These are phyloP conservation scores for Scelioninae gen. 1 DNA, from an alignment of 2,888 invertebrate species.

Conservation along the genomic window DNA sequence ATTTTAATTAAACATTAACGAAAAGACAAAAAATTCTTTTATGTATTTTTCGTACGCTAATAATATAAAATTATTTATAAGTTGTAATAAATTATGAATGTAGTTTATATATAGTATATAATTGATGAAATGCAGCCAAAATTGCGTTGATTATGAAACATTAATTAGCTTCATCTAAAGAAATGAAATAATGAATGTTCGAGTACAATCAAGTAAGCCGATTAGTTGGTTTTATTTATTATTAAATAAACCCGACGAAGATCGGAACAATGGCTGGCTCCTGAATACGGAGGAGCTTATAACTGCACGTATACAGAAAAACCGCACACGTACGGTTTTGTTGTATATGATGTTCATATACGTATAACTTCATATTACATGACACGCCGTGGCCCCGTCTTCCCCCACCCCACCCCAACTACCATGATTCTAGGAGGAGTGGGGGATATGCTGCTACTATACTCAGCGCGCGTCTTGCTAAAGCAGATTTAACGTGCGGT, in stretches of 20 bases:
- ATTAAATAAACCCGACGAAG: conserved; percentile 58
- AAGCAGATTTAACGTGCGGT: conserved; percentile 78
- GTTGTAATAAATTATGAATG: too few species aligned
- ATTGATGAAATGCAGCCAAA: conserved; percentile 5
- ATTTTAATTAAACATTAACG: too few species aligned
- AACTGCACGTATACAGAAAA: conserved; percentile 48
- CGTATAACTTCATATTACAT: conserved; percentile 68
- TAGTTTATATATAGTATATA: too few species aligned
- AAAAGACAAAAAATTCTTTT: too few species aligned
- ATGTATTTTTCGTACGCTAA: too few species aligned
- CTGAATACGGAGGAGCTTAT: conserved; percentile 61
- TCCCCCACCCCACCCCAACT: not conserved
- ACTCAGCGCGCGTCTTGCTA: conserved; percentile 35
- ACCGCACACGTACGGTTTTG: conserved; percentile 58
- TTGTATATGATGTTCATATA: conserved; percentile 58
- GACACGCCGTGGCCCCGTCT: conserved; percentile 29
- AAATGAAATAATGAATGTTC: conserved; percentile 52
- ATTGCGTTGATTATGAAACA: conserved; percentile 28
- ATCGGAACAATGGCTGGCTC: conserved; percentile 60
- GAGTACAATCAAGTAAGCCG: conserved; percentile 62
- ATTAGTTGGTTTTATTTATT: conserved; percentile 64
- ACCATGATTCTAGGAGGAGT: not conserved
- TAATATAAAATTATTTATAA: too few species aligned
- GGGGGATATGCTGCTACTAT: conserved; percentile 14
- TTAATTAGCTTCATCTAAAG: conserved; percentile 47